Conservation (phyloP, 2,113 vertebrate genomes). For the Bothrops jararaca region DNA sequence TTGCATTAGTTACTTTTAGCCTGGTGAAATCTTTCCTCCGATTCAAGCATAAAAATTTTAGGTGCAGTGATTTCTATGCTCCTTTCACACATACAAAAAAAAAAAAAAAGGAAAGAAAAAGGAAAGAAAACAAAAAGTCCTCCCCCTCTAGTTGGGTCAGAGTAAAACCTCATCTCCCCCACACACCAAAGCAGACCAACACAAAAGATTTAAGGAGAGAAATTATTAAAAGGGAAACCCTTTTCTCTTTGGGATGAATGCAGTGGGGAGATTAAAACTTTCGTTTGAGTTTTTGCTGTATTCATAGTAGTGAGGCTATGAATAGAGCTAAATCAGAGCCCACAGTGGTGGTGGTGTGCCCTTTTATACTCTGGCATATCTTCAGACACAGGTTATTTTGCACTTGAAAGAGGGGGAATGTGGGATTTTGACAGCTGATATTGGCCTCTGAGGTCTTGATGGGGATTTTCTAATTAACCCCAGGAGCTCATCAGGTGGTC, state of each 20-base stretch:
- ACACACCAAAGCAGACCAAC: slow-evolving; percentile 63
- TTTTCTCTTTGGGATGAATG: slow-evolving; percentile 81
- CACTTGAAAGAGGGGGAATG: slow-evolving; percentile 79
- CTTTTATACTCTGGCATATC: slow-evolving; percentile 80
- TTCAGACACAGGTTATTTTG: slow-evolving; percentile 82
- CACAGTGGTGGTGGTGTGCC: slow-evolving; percentile 70
- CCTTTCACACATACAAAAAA: background rate
- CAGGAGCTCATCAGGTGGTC: slow-evolving; percentile 74
- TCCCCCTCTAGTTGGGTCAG: slow-evolving; percentile 66
- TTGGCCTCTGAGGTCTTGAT: slow-evolving; percentile 77
- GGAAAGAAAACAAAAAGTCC: slow-evolving; percentile 64
- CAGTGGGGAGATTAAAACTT: slow-evolving; percentile 84
- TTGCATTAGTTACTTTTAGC: slow-evolving; percentile 63
- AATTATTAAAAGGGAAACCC: slow-evolving; percentile 85
- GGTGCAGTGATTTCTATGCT: slow-evolving; percentile 72
- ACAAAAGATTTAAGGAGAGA: slow-evolving; percentile 83
- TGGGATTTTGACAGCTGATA: slow-evolving; percentile 82
- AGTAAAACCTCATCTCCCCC: slow-evolving; percentile 77
- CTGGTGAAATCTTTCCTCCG: slow-evolving; percentile 61
- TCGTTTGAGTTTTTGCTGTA: slow-evolving; percentile 83
- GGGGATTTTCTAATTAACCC: slow-evolving; percentile 84
- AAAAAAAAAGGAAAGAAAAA: background rate
- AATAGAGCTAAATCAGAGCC: slow-evolving; percentile 75
- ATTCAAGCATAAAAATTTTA: slow-evolving; percentile 72
- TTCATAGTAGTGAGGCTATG: slow-evolving; percentile 76